These are phyloP conservation scores for Stegastes partitus DNA, from an alignment of 2,113 vertebrate species.

Conservation along the genomic window DNA sequence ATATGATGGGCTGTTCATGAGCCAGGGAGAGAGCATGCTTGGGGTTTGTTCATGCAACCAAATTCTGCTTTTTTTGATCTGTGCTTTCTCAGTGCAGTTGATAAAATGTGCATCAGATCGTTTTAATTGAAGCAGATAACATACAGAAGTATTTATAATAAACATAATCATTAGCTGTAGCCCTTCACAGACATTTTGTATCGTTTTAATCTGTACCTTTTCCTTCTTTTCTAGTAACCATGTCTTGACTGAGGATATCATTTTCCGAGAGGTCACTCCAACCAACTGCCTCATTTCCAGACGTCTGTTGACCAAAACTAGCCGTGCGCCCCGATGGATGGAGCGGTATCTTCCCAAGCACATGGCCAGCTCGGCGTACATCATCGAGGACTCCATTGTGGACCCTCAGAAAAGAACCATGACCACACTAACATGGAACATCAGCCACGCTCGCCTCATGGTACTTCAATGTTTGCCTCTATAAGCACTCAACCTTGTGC, in stretches of 20 bases:
- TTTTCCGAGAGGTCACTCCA: constrained; percentile 95
- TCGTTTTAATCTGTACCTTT: not conserved
- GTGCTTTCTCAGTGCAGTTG: no score
- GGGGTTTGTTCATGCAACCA: no score
- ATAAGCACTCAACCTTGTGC: not conserved
- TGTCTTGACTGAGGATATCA: constrained; percentile 96
- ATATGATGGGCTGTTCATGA: no score
- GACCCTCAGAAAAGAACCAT: constrained; percentile 94
- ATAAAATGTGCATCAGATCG: no score
- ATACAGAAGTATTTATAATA: no score
- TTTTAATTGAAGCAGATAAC: no score
- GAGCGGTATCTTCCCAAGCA: constrained; percentile 94
- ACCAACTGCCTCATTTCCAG: constrained; percentile 95
- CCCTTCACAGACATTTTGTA: not conserved
- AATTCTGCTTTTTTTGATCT: no score
- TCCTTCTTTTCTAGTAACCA: constrained; percentile 88
- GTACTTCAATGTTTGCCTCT: constrained; percentile 72
- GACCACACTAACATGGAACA: constrained; percentile 97
- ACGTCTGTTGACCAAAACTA: constrained; percentile 97
- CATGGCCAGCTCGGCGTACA: constrained; percentile 93
- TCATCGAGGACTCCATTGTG: constrained; percentile 97
- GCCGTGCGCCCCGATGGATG: constrained; percentile 94
- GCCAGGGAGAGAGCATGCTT: no score
- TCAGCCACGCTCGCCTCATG: constrained; percentile 95
- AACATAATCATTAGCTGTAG: no score